Base-by-base conservation (phyloP, 2,888 invertebrate species). In the Nemotelus pantherinus region DNA sequence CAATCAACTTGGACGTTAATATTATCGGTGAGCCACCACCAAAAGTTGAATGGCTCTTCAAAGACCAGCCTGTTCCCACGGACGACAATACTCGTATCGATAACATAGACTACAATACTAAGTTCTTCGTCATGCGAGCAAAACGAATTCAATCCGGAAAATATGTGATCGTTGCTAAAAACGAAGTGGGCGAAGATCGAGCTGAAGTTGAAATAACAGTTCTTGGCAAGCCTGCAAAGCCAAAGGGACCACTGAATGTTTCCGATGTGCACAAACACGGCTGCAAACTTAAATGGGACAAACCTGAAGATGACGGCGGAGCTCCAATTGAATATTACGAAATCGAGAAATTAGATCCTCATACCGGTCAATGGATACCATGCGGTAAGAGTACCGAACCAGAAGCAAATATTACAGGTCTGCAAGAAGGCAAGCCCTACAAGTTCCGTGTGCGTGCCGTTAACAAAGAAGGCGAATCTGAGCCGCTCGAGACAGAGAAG, bases 401-500 rank as follows among this genome's bases (percentile, higher is more conserved):
- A 45, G 95, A 95, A 88, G 94, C 94, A 0, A 95, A 94, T 81
- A 89, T 94, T 3, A 91, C 91, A 5, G 96, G 96, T 0, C 89
- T 98, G 65, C 94, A 95, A 82, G 96, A 97, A 85, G 97, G 97
- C 83, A 99, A 99, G 86, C 95, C 96, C 0, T 99, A 99, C 88
- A 97, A 98, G 89, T 99, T 99, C 92, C 91, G 99, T 68, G 99
- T 99, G 0, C 94, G 95, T 84, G 98, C 99, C 41, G 97, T 99
- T 75, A 99, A 99, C 88, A 96, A 97, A 85, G 98, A 99, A 87
- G 99, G 99, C 25, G 97, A 97, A 87, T 97, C 98, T 0, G 98
- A 99, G 86, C 97, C 97, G 79, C 89, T 99, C 77, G 97, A 96
- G 87, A 94, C 97, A 0, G 97, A 97, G 80, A 94, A 95, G 83